Evolutionary conservation across 1,140 invertebrate species (phyloP).

Genomic region (Diuraphis noxia): DNA sequence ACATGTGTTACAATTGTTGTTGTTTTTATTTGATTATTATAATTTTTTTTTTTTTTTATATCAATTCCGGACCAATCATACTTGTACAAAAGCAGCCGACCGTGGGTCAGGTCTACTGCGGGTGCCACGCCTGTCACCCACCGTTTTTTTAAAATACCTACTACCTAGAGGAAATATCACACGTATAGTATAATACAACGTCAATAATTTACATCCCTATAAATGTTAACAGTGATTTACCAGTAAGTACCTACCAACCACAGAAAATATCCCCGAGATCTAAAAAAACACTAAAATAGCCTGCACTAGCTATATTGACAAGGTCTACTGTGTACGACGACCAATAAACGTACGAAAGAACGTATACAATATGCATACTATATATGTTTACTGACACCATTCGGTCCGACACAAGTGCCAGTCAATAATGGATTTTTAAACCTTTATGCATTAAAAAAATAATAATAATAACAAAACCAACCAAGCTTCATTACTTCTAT

Average conservation of each 20-base stretch:
- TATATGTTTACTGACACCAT: background rate
- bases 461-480: background rate
- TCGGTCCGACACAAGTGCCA: background rate
- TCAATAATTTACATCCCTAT: background rate
- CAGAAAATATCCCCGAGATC: background rate
- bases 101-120: background rate
- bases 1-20: background rate
- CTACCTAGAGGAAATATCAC: too few species aligned
- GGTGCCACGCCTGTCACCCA: background rate
- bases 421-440: background rate
- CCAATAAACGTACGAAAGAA: too few species aligned
- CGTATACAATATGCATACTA: background rate
- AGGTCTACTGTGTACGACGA: background rate
- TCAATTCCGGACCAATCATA: background rate
- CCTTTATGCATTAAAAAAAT: slow-evolving; percentile 7
- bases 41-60: background rate
- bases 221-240: background rate
- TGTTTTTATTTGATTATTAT: background rate
- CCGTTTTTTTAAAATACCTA: background rate
- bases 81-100: slow-evolving; percentile 2
- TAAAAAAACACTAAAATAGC: background rate
- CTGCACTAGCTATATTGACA: background rate
- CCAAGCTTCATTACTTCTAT: background rate
- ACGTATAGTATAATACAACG: background rate
- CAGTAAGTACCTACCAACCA: background rate